Base-by-base conservation (phyloP, 2,888 invertebrate genomes). In the Leptinotarsa juncta region DNA sequence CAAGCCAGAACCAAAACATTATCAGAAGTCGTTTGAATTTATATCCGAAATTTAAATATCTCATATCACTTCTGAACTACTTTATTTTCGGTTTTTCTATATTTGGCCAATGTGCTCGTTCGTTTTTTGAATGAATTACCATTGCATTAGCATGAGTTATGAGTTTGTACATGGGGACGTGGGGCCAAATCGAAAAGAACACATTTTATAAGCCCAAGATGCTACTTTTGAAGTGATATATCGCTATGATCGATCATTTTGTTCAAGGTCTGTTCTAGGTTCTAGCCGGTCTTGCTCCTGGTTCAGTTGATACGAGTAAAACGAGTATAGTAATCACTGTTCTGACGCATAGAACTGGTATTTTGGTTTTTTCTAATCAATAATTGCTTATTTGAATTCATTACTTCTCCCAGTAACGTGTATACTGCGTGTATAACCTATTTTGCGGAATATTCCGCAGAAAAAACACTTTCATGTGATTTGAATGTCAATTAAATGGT, bases 31-130 rank as follows among this genome's bases (percentile, higher is more conserved):
- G 51, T 66, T 65, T 71, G 49, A 65, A 71, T 32, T 26, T 57
- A 71, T 66, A 57, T 49, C 10, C 16, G 42, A 49, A 49, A 71
- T 71, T 67, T 57, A 53, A 68, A 72, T 71, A 60, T 70, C 66
- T 60, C 48, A 65, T 74, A 74, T 74, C 74, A 70, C 65, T 66
- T 62, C 55, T 71, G 68, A 53, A 65, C 68, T 71, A 68, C 57
- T 65, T 74, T 68, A 71, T 71, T 67, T 42, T 49, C 50, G 60
- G 66, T 26, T 70, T 60, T 74, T 60, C 71, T 67, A 74, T 69
- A 72, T 75, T 75, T 55, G 72, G 72, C 70, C 50, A 67, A 53
- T 70, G 65, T 65, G 32, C 55, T 42, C 12, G 57, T 53, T 55
- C 67, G n/a, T 66, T 49, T 65, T 65, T 50, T 60, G 65, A 55